Percentiles rank a stretch among this genome's conserved stretches.
phyloP scores from a whole-genome alignment of 2,888 invertebrate genomes.

The Scaptomyza parva region DNA sequence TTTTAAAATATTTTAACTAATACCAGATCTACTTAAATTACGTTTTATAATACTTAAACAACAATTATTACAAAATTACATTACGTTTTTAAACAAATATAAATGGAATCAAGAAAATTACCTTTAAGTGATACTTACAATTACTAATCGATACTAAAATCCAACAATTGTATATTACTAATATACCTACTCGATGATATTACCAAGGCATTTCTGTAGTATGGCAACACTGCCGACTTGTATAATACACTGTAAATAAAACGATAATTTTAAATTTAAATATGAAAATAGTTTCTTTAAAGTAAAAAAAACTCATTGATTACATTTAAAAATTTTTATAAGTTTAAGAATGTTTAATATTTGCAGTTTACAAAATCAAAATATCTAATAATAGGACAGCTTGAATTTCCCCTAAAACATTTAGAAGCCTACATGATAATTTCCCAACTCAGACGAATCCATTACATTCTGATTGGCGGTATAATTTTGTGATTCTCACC shows the following conservation, averaged over 20 bases:
- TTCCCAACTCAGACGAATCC: background rate
- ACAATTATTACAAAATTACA: background rate
- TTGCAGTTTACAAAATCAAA: background rate
- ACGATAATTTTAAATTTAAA: constrained; percentile 20
- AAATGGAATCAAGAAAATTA: no score
- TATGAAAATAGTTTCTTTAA: no score
- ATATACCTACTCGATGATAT: no score
- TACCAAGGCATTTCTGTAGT: background rate
- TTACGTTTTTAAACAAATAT: background rate
- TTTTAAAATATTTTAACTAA: background rate
- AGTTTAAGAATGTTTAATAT: background rate
- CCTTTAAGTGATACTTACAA: background rate
- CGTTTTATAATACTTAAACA: background rate
- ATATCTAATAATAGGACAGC: background rate
- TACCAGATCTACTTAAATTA: background rate
- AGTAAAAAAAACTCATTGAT: background rate
- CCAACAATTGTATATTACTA: background rate
- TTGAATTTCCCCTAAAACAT: background rate
- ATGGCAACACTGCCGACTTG: background rate
- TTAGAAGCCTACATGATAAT: background rate
- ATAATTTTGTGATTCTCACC: constrained; percentile 24
- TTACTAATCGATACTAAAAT: constrained; percentile 5
- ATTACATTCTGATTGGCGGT: constrained; percentile 37
- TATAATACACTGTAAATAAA: constrained; percentile 8
- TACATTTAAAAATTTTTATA: no score